A percentile compares a stretch with the other conserved stretches of the same genome.
These are phyloP conservation scores for Chloropsis hardwickii DNA, from an alignment of 2,113 vertebrate genomes.

Conservation along the genomic window DNA sequence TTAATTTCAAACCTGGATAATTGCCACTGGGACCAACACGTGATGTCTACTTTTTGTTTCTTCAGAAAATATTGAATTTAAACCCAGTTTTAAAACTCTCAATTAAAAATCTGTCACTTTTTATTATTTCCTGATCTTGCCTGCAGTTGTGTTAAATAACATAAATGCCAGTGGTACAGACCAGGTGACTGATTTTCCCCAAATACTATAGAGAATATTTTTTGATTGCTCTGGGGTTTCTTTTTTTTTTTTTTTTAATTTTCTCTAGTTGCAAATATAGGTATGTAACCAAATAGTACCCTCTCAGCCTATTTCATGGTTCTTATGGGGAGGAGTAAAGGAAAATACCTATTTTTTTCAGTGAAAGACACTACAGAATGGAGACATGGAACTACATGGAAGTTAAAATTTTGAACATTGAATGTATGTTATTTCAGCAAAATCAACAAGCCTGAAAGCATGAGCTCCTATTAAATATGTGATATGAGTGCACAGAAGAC, in stretches of 20 bases:
- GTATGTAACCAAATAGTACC: neutral
- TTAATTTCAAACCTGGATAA: neutral
- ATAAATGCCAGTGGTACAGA: neutral
- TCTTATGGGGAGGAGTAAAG: neutral
- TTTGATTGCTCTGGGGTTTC: neutral
- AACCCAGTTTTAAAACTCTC: neutral
- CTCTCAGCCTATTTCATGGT: neutral
- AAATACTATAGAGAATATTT: neutral
- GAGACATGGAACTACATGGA: neutral
- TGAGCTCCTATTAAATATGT: neutral
- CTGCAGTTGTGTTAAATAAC: neutral
- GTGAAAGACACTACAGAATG: neutral
- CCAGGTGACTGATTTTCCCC: neutral
- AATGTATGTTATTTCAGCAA: neutral
- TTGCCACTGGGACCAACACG: neutral
- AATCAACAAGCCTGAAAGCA: neutral
- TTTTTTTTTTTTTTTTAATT: neutral
- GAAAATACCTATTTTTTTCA: neutral
- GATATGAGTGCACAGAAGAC: fast-evolving
- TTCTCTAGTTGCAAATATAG: neutral
- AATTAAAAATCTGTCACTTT: neutral
- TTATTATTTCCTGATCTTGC: neutral
- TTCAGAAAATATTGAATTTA: neutral
- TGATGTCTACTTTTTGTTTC: neutral
- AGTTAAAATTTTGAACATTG: neutral